Conservation (phyloP, 2,113 vertebrate species). For the Camarhynchus parvulus region DNA sequence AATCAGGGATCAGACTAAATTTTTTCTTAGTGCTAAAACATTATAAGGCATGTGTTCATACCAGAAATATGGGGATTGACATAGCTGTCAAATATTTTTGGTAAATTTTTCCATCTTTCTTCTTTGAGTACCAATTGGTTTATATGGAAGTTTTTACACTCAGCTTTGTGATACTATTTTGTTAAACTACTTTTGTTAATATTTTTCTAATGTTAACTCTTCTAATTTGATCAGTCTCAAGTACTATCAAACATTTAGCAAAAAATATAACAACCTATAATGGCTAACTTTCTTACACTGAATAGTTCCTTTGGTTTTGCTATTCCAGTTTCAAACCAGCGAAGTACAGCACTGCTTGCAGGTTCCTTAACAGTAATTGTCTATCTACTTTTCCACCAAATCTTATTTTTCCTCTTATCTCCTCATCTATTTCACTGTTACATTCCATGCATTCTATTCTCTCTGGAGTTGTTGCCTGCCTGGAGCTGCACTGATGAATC, state of each 20-base stretch:
- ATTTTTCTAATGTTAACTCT: background rate
- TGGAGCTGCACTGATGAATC: background rate
- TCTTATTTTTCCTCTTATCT: background rate
- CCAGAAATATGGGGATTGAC: fast-evolving
- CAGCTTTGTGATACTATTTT: background rate
- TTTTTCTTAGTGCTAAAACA: background rate
- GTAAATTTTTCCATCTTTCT: background rate
- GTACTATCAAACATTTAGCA: background rate
- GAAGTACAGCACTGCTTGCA: background rate
- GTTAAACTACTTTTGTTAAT: background rate
- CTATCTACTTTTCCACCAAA: background rate
- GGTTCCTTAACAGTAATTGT: background rate
- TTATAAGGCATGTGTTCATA: background rate
- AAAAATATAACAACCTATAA: background rate
- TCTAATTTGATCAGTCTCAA: background rate
- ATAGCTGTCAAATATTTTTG: background rate
- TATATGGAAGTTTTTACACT: background rate
- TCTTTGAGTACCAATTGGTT: background rate
- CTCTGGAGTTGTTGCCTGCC: background rate
- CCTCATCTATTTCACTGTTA: background rate
- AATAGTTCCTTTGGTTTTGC: background rate
- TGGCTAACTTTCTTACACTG: background rate
- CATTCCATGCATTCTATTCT: fast-evolving
- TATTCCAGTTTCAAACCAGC: background rate
- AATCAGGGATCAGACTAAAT: background rate